These are phyloP conservation scores for Amblyteles armatorius DNA, from an alignment of 2,888 invertebrate genomes.

Conservation along the genomic window DNA sequence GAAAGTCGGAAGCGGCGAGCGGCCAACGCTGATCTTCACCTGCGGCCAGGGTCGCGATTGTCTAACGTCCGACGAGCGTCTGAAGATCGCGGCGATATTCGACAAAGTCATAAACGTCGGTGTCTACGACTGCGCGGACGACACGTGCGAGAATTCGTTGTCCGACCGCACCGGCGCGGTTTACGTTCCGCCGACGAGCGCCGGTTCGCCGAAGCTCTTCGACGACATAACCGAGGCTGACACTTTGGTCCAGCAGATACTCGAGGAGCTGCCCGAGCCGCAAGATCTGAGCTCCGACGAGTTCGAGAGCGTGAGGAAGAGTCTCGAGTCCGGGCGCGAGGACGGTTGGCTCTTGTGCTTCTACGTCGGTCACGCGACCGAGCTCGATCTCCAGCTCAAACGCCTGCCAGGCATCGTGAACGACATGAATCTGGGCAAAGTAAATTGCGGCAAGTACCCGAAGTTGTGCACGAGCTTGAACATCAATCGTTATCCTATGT, in stretches of 20 bases:
- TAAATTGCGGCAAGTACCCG: conserved; percentile 87
- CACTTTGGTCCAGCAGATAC: conserved; percentile 87
- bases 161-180: conserved; percentile 72
- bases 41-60: conserved; percentile 76
- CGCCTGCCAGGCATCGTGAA: conserved; percentile 87
- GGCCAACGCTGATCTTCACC: conserved; percentile 76
- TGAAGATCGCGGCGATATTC: conserved; percentile 90
- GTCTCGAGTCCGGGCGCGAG: conserved; percentile 78
- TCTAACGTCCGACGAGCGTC: conserved; percentile 74
- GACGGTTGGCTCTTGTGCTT: conserved; percentile 87
- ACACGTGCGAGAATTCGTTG: conserved; percentile 70
- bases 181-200: conserved; percentile 73
- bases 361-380: conserved; percentile 85
- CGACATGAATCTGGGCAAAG: conserved; percentile 86
- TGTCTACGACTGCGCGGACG: conserved; percentile 72
- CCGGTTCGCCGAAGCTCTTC: conserved; percentile 81
- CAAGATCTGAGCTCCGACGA: conserved; percentile 86
- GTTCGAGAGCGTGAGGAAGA: conserved; percentile 85
- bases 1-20: conserved; percentile 69
- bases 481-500: conserved; percentile 88
- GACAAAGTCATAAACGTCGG: conserved; percentile 76
- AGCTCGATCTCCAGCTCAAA: conserved; percentile 87
- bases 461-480: conserved; percentile 87
- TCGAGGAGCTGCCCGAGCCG: conserved; percentile 88
- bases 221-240: conserved; percentile 83